These are phyloP conservation scores for Microtus pennsylvanicus DNA, from an alignment of 2,113 vertebrate species.

Conservation along the genomic window DNA sequence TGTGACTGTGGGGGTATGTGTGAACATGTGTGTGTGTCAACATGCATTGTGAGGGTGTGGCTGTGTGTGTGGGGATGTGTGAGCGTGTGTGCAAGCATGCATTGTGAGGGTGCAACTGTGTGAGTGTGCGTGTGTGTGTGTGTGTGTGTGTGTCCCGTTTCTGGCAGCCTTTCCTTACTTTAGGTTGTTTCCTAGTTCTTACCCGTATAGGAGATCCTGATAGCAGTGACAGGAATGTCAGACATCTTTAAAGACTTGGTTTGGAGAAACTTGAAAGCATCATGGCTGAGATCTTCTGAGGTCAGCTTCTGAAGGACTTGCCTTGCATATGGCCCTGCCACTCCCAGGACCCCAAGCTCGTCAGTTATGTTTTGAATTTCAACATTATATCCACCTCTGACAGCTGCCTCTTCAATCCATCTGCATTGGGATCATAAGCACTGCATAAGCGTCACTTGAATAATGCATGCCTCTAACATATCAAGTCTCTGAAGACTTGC, in stretches of 20 bases:
- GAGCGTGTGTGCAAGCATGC: background rate
- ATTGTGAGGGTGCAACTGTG: background rate
- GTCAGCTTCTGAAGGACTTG: slow-evolving; percentile 96
- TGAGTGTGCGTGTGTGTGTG: background rate
- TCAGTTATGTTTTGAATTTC: slow-evolving; percentile 94
- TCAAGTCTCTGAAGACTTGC: slow-evolving; percentile 3
- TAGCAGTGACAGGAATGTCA: slow-evolving; percentile 90
- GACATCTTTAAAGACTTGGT: slow-evolving; percentile 91
- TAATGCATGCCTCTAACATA: slow-evolving; percentile 1
- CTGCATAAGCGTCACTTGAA: background rate
- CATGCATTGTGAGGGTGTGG: background rate
- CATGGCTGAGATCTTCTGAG: slow-evolving; percentile 91
- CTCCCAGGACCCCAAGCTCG: slow-evolving; percentile 93
- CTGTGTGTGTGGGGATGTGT: background rate
- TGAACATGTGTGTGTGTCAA: background rate
- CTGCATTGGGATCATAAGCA: slow-evolving; percentile 83
- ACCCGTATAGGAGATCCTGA: slow-evolving; percentile 98
- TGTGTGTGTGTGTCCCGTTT: background rate
- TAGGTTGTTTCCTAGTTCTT: slow-evolving; percentile 47
- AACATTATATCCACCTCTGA: slow-evolving; percentile 88
- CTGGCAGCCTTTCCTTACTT: background rate
- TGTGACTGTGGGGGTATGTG: background rate
- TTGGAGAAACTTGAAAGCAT: slow-evolving; percentile 94
- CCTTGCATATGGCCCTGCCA: slow-evolving; percentile 93
- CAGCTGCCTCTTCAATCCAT: slow-evolving; percentile 93